Percentiles rank a stretch among this genome's conserved stretches.
Evolutionary conservation across 2,888 invertebrate species (phyloP).

Genomic region (Sympetrum striolatum): DNA sequence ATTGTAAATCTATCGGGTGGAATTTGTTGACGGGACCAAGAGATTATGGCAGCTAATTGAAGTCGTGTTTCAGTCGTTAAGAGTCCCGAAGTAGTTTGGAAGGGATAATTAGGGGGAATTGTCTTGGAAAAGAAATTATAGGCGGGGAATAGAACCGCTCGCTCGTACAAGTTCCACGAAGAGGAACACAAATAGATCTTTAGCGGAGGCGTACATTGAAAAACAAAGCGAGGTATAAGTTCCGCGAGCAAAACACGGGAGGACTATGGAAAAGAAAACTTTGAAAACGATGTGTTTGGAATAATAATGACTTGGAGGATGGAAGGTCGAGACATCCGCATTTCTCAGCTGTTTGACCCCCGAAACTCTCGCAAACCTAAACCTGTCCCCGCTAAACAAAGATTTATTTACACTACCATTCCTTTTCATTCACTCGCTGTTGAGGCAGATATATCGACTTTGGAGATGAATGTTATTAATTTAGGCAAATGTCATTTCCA

Average conservation of each 20-base stretch:
- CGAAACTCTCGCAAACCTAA: neutral
- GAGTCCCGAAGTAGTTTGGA: neutral
- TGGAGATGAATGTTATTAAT: too few species aligned
- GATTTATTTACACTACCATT: neutral
- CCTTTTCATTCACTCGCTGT: neutral
- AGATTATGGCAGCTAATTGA: neutral
- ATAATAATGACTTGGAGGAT: neutral
- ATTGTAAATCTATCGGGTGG: neutral
- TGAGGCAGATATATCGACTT: too few species aligned
- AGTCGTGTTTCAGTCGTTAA: neutral
- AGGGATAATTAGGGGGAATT: neutral
- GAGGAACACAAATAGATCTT: neutral
- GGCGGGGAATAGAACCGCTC: neutral
- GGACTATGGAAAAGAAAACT: neutral
- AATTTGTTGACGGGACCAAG: neutral
- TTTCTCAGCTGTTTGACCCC: neutral
- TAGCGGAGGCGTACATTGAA: constrained; percentile 3
- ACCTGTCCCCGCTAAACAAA: neutral
- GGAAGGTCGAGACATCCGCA: neutral
- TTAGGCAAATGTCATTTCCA: too few species aligned
- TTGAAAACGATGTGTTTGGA: neutral
- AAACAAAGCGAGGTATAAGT: constrained; percentile 13
- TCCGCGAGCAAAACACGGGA: neutral
- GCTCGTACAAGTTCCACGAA: neutral
- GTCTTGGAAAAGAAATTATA: neutral